A percentile compares a stretch with the other conserved stretches of the same genome.
phyloP scores from a whole-genome alignment of 2,113 vertebrate species.

The Aleadryas rufinucha region DNA sequence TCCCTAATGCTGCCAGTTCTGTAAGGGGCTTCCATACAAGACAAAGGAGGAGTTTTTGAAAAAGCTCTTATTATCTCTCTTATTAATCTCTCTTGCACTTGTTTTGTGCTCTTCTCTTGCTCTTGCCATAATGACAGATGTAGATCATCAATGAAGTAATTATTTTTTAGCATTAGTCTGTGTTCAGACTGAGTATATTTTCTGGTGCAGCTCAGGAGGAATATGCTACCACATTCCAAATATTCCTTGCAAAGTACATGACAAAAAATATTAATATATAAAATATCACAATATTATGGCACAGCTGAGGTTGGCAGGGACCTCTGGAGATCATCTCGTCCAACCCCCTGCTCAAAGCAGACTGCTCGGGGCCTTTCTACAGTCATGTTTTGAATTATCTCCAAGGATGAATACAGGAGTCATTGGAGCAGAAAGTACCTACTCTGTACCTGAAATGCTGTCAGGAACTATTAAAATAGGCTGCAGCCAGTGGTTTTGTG shows the following conservation, averaged over 20 bases:
- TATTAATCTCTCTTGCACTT: background rate
- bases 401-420: background rate
- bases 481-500: background rate
- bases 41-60: background rate
- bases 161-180: background rate
- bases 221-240: background rate
- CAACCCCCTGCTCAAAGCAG: background rate
- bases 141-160: background rate
- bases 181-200: background rate
- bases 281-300: background rate
- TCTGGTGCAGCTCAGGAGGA: background rate
- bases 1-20: background rate
- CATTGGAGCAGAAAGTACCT: conserved; percentile 51
- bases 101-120: background rate
- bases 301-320: background rate
- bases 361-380: background rate
- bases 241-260: background rate
- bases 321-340: background rate
- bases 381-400: background rate
- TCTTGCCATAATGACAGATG: background rate
- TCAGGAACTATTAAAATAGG: conserved; percentile 31
- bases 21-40: background rate
- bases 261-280: background rate
- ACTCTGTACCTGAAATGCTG: conserved; percentile 39
- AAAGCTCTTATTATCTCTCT: no score